phyloP scores from a whole-genome alignment of 2,113 vertebrate species.

The Rhadina sibilatrix region DNA sequence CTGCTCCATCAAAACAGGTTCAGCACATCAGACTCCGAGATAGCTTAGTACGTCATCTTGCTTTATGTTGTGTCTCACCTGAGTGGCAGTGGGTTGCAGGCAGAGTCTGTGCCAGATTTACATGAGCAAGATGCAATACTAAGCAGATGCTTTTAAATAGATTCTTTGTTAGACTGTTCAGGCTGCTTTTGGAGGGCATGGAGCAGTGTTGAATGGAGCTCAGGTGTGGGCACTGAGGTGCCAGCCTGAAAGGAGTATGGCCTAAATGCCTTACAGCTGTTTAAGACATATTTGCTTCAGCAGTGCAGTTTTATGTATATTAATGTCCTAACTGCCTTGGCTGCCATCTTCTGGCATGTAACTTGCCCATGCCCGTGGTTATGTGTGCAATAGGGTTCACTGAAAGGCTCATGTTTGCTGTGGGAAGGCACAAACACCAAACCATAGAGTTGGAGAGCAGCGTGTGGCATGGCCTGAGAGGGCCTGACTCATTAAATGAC shows the following conservation, averaged over 20 bases:
- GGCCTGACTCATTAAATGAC: neutral
- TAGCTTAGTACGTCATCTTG: neutral
- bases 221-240: neutral
- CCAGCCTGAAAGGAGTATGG: neutral
- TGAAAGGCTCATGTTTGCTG: neutral
- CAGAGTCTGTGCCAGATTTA: neutral
- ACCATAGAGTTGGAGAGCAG: neutral
- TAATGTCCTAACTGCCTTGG: neutral
- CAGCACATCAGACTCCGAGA: neutral
- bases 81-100: neutral
- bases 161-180: neutral
- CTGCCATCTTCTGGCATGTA: neutral
- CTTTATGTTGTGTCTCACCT: neutral
- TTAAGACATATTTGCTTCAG: neutral
- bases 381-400: neutral
- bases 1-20: neutral
- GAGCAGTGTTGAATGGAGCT: neutral
- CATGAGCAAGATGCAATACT: neutral
- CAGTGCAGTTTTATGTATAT: neutral
- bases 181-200: neutral
- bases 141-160: neutral
- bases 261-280: neutral
- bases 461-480: neutral
- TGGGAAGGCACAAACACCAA: neutral
- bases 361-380: neutral